These are phyloP conservation scores for Corydoras sp. DNA, from an alignment of 2,113 vertebrate genomes.

Conservation along the genomic window DNA sequence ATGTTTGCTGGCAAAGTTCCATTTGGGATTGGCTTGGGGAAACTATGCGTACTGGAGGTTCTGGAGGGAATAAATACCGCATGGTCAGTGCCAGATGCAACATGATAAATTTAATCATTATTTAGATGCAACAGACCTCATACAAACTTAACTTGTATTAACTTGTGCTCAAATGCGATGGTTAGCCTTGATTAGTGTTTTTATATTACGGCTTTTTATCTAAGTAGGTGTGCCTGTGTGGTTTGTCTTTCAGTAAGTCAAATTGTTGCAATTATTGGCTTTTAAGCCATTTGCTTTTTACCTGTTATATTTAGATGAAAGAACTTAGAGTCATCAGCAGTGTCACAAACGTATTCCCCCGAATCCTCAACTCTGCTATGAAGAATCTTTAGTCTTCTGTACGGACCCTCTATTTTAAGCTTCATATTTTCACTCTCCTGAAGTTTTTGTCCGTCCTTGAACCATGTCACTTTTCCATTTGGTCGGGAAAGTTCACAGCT, in stretches of 20 bases:
- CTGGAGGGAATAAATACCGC: constrained; percentile 55
- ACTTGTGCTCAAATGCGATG: no score
- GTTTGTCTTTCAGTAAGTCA: neutral
- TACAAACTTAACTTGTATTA: neutral
- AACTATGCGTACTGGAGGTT: constrained; percentile 76
- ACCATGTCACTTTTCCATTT: constrained; percentile 72
- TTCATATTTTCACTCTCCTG: constrained; percentile 66
- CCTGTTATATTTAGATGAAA: constrained; percentile 84
- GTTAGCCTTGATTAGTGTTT: no score
- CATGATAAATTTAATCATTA: neutral
- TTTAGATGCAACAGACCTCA: constrained; percentile 2
- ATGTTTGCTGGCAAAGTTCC: constrained; percentile 67
- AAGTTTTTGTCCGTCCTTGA: constrained; percentile 81
- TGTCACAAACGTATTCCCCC: constrained; percentile 86
- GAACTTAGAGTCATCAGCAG: constrained; percentile 79
- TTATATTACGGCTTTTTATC: no score
- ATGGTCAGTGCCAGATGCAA: constrained; percentile 1
- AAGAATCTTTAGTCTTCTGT: constrained; percentile 72
- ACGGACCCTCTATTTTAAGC: constrained; percentile 72
- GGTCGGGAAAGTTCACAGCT: constrained; percentile 79
- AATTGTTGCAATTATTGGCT: neutral
- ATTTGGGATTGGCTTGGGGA: constrained; percentile 72
- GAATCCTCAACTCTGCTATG: constrained; percentile 64
- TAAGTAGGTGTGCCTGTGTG: no score
- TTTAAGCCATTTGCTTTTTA: constrained; percentile 38